Percentiles rank a stretch among this genome's conserved stretches.
phyloP scores from a whole-genome alignment of 2,888 invertebrate genomes.

The Cataglyphis cursor region DNA sequence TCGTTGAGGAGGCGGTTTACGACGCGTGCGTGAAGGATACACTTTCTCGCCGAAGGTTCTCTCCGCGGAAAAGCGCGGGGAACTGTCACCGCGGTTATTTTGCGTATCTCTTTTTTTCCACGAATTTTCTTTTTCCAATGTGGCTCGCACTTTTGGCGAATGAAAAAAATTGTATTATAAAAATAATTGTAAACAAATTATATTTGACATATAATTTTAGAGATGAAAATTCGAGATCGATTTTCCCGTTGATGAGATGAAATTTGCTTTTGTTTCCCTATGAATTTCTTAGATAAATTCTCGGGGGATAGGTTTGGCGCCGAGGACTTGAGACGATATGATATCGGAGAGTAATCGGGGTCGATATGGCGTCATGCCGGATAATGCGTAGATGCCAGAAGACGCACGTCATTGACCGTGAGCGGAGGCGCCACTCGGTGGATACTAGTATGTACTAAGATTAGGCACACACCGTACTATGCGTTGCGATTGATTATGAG shows the following conservation, averaged over 20 bases:
- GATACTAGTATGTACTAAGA: conserved; percentile 77
- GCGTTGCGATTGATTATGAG: not conserved
- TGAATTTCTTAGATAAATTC: not conserved
- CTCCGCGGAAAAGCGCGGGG: conserved; percentile 36
- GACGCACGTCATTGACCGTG: conserved; percentile 75
- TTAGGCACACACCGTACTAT: conserved; percentile 3
- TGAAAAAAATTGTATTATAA: not conserved
- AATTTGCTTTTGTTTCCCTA: not conserved
- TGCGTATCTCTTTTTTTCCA: too few species aligned
- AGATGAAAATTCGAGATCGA: not conserved
- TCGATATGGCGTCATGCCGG: conserved; percentile 36
- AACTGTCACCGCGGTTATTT: not conserved
- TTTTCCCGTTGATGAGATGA: not conserved
- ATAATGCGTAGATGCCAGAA: conserved; percentile 53
- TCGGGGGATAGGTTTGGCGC: not conserved
- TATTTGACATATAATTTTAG: not conserved
- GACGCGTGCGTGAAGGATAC: conserved; percentile 51
- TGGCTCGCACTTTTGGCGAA: not conserved
- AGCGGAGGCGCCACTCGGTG: conserved; percentile 79
- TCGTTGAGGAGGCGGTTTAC: conserved; percentile 48
- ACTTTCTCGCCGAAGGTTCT: conserved; percentile 25
- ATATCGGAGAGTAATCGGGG: conserved; percentile 26
- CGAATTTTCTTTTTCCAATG: not conserved
- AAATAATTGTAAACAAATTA: not conserved
- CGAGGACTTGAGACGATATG: not conserved